Base-by-base conservation (phyloP, 1,140 invertebrate species). In the Lucilia sericata region DNA sequence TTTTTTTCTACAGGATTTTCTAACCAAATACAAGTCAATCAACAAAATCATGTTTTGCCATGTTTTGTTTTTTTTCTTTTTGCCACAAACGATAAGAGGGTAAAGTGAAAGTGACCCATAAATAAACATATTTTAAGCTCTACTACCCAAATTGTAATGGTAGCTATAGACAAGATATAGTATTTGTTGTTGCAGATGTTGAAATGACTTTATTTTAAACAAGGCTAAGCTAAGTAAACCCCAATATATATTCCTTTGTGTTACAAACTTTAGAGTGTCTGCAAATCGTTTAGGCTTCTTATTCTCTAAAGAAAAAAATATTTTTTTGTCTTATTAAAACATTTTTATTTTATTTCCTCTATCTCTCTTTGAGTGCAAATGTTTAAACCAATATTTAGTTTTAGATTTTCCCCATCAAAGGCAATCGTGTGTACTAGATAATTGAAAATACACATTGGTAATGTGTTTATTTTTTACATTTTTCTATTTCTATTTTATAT, bases 51-150 rank as follows among this genome's bases (percentile, higher is more conserved):
- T 80, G 47, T 80, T 80, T 47, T 25, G 10, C 3, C 42, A 49
- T 51, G 34, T 78, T n/a, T 78, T 42, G 75, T 42, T 49, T 49
- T 80, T 78, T 3, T 47, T 47, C 19, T 17, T 36, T 78, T 78
- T 19, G 8, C 36, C 42, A 5, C 21, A 42, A 78, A 42, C 51
- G 42, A 80, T 80, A 70, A 25, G 65, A 70, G 65, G 65, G 65
- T 70, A 65, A 65, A 82, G 51, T 65, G 81, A 82, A 82, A 82
- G 81, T 82, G 81, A 82, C 81, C 81, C 81, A 82, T 82, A 82
- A 82, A 82, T 55, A 82, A 60, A 65, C 51, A 65, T 25, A 60
- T 13, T 25, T 9, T 49, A 80, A 80, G 42, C 42, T 30, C 25
- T 30, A 30, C 25, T 30, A 42, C 42, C 42, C 42, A 8, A 8